A percentile compares a stretch with the other conserved stretches of the same genome.
These are phyloP conservation scores for Rhincodon typus DNA, from an alignment of 2,797 vertebrate genomes.

Conservation along the genomic window DNA sequence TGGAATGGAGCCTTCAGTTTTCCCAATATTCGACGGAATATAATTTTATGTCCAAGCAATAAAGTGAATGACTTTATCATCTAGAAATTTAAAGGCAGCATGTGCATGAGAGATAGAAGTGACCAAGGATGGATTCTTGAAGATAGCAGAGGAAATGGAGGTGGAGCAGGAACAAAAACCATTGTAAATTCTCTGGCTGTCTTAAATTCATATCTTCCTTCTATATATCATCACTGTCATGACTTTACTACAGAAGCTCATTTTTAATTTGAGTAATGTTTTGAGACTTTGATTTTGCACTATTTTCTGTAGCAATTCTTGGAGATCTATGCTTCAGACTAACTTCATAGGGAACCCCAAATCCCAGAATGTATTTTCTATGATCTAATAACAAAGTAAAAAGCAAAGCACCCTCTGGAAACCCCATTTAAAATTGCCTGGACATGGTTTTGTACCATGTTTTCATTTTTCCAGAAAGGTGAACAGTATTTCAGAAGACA, in stretches of 20 bases:
- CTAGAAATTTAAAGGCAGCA: too few species aligned
- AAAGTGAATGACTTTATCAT: too few species aligned
- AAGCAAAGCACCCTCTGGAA: background rate
- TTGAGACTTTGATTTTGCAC: background rate
- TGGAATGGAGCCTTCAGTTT: background rate
- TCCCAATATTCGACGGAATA: too few species aligned
- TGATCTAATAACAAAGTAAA: background rate
- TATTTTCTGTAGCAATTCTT: background rate
- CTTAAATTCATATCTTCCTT: background rate
- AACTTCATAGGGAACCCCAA: background rate
- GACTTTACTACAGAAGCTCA: background rate
- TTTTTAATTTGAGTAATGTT: background rate
- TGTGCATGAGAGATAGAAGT: too few species aligned
- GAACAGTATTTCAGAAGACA: background rate
- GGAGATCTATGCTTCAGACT: background rate
- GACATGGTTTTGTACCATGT: background rate
- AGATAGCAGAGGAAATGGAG: too few species aligned
- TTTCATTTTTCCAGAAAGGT: background rate
- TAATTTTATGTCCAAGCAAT: too few species aligned
- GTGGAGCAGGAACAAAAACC: background rate
- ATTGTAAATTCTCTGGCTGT: background rate
- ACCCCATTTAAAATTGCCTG: background rate
- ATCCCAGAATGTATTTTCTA: background rate
- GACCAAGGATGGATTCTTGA: too few species aligned
- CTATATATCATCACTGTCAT: background rate